Conservation (phyloP, 2,113 vertebrate species). For the Serinus canaria region DNA sequence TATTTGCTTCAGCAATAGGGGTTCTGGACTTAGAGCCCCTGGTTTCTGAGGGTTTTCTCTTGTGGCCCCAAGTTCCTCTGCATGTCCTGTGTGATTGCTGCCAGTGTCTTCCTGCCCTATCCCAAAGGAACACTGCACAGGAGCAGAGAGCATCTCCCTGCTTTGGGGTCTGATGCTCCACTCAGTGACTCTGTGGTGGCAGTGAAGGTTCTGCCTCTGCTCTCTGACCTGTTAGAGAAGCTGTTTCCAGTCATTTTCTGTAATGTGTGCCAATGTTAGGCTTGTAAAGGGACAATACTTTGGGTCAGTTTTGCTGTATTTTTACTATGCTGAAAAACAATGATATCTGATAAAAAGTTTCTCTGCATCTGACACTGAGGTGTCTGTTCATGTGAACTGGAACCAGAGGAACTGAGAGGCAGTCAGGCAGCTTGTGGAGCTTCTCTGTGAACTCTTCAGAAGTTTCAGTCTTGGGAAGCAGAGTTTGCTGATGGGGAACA, state of each 20-base stretch:
- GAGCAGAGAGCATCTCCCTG: background rate
- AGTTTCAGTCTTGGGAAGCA: background rate
- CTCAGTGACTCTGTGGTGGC: background rate
- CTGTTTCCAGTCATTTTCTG: background rate
- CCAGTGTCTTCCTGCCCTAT: background rate
- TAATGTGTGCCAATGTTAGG: background rate
- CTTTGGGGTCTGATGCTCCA: background rate
- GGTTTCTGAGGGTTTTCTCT: background rate
- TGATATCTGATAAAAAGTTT: background rate
- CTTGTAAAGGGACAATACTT: background rate
- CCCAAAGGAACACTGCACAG: accelerated
- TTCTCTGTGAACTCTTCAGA: background rate
- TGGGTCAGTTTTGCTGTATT: background rate
- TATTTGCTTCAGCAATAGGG: background rate
- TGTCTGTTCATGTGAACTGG: background rate
- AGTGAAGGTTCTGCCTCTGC: background rate
- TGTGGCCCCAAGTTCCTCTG: background rate
- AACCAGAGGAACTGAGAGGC: background rate
- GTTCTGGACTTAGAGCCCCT: background rate
- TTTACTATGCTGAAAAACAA: background rate
- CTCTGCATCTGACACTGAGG: background rate
- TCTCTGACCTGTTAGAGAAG: background rate
- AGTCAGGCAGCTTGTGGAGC: background rate
- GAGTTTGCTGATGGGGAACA: background rate
- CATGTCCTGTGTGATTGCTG: background rate